A percentile compares a stretch with the other conserved stretches of the same genome.
phyloP scores from a whole-genome alignment of 2,797 vertebrate species.

The Ctenosaura bakeri region DNA sequence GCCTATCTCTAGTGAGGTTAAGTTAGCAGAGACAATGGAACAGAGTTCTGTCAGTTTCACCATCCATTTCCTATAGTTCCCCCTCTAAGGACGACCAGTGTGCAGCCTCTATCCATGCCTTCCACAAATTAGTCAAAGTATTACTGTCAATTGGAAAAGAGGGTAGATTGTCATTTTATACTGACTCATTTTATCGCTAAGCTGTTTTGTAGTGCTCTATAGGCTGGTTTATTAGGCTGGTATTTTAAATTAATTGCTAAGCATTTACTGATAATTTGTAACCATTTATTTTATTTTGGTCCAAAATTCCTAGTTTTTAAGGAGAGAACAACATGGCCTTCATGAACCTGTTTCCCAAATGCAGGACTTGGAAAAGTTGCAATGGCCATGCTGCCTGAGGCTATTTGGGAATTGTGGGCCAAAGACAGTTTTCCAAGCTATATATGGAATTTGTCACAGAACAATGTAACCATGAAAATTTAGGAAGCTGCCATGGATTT shows the following conservation, averaged over 20 bases:
- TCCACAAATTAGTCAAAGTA: not conserved
- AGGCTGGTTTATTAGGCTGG: not conserved
- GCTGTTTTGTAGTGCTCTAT: constrained; percentile 3
- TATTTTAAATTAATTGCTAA: constrained; percentile 30
- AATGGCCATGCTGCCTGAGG: no score
- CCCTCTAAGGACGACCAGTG: not conserved
- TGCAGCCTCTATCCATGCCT: not conserved
- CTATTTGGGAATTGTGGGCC: no score
- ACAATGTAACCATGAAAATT: not conserved
- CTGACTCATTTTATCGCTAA: constrained; percentile 6
- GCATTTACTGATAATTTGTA: constrained; percentile 19
- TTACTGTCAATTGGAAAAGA: not conserved
- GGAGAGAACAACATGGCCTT: not conserved
- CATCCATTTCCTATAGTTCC: not conserved
- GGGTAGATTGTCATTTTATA: constrained; percentile 21
- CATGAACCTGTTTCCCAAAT: constrained; percentile 8
- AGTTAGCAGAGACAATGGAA: not conserved
- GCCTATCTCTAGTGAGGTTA: not conserved
- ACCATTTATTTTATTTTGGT: constrained; percentile 7
- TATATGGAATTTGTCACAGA: not conserved
- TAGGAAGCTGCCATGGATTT: not conserved
- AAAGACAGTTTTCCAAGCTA: no score
- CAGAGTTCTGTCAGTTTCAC: not conserved
- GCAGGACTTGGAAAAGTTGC: not conserved
- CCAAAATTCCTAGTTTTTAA: not conserved